Evolutionary conservation across 1,140 invertebrate species (phyloP).

Genomic region (Drosophila pseudoananassae): DNA sequence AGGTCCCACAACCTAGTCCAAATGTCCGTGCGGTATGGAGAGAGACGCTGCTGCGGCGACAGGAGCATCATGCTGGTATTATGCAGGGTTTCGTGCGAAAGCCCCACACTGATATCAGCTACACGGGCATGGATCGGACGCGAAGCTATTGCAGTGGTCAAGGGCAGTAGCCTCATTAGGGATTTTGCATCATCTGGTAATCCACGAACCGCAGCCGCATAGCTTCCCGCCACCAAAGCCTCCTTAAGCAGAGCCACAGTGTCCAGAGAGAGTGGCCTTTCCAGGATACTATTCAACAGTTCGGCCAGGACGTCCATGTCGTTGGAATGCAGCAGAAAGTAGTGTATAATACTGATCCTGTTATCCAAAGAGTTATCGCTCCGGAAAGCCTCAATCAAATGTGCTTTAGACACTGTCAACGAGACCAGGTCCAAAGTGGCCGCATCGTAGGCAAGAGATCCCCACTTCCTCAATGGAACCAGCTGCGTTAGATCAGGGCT

Average conservation of each 20-base stretch:
- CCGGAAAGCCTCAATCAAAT: conserved; percentile 89
- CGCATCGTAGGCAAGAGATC: conserved; percentile 87
- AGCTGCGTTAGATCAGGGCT: conserved; percentile 87
- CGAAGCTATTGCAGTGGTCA: conserved; percentile 86
- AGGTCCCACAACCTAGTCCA: conserved; percentile 93
- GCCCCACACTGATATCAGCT: conserved; percentile 74
- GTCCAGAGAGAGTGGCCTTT: conserved; percentile 74
- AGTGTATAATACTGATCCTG: conserved; percentile 91
- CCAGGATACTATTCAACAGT: conserved; percentile 78
- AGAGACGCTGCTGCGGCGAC: conserved; percentile 91
- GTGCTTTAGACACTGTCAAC: conserved; percentile 86
- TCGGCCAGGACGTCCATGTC: conserved; percentile 89
- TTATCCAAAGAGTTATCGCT: conserved; percentile 88
- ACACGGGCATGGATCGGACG: conserved; percentile 78
- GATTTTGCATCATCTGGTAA: conserved; percentile 88
- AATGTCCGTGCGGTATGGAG: conserved; percentile 91
- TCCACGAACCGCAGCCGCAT: conserved; percentile 89
- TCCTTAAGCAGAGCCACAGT: conserved; percentile 88
- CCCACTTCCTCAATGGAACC: conserved; percentile 87
- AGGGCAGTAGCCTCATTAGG: conserved; percentile 88
- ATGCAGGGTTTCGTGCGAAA: conserved; percentile 89
- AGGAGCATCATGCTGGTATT: conserved; percentile 92
- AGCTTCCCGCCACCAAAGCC: conserved; percentile 90
- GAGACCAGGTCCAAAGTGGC: conserved; percentile 89
- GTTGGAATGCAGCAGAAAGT: conserved; percentile 90